phyloP scores from a whole-genome alignment of 2,888 invertebrate genomes.

The Torymus texanus region DNA sequence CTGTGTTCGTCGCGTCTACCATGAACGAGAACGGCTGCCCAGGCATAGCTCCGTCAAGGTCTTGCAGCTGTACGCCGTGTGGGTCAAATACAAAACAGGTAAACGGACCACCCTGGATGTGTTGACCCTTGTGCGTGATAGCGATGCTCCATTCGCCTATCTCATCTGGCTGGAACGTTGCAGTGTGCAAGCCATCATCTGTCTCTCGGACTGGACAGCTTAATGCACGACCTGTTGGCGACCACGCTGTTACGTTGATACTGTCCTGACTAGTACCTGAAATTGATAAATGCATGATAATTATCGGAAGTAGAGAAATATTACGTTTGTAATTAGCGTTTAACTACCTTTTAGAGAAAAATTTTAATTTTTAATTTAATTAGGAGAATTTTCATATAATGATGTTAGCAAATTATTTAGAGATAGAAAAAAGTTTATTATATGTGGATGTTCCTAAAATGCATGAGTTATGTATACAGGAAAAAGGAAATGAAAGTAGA shows the following conservation, averaged over 20 bases:
- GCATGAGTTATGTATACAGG: no score
- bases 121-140: constrained; percentile 95
- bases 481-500: no score
- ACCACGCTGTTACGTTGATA: constrained; percentile 93
- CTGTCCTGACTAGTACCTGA: constrained; percentile 78
- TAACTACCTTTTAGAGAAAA: no score
- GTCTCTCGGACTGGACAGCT: constrained; percentile 88
- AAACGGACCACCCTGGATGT: constrained; percentile 97
- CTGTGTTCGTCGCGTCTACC: constrained; percentile 85
- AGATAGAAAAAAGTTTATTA: no score
- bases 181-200: constrained; percentile 91
- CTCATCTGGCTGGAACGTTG: constrained; percentile 97
- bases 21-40: constrained; percentile 91
- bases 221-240: constrained; percentile 90
- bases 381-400: no score
- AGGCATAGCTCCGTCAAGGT: constrained; percentile 89
- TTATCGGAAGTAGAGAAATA: no score
- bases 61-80: constrained; percentile 84
- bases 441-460: no score
- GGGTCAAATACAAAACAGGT: constrained; percentile 97
- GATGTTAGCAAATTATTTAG: no score
- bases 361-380: no score
- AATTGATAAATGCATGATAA: constrained; percentile 13
- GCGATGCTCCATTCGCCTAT: constrained; percentile 98
- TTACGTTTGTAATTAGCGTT: no score